Percentiles rank a stretch among this genome's conserved stretches.
Evolutionary conservation across 1,140 invertebrate genomes (phyloP).

Genomic region (Lasioglossum albipes): DNA sequence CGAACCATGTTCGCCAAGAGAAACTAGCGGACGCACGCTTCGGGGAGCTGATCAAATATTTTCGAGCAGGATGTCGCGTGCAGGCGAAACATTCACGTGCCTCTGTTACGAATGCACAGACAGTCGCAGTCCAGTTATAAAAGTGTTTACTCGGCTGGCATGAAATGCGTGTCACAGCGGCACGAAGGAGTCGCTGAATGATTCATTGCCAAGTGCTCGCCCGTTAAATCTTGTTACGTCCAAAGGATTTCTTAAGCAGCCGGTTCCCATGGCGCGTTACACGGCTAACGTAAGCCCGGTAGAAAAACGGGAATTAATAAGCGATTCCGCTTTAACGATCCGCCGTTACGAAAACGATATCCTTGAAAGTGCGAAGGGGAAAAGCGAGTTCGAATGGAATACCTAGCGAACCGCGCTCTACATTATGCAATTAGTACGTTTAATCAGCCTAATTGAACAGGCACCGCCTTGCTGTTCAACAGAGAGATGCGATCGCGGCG

Average conservation of each 20-base stretch:
- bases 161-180: neutral
- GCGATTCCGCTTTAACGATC: conserved; percentile 33
- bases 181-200: conserved; percentile 6
- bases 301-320: conserved; percentile 43
- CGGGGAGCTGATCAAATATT: too few relatives aligned
- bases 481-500: neutral
- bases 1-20: too few relatives aligned
- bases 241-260: conserved; percentile 13
- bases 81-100: too few relatives aligned
- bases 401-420: neutral
- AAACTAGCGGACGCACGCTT: too few relatives aligned
- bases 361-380: conserved; percentile 43
- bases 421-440: conserved; percentile 31
- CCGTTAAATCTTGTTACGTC: conserved; percentile 16
- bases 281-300: neutral
- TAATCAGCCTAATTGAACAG: conserved; percentile 15
- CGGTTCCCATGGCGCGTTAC: neutral
- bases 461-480: too few relatives aligned
- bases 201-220: conserved; percentile 14
- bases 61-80: too few relatives aligned
- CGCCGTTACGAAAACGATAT: conserved; percentile 40
- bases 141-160: neutral
- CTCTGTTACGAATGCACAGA: neutral
- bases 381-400: conserved; percentile 11
- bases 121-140: neutral